Conservation (phyloP, 2,888 invertebrate species). For the Phalangium opilio region DNA sequence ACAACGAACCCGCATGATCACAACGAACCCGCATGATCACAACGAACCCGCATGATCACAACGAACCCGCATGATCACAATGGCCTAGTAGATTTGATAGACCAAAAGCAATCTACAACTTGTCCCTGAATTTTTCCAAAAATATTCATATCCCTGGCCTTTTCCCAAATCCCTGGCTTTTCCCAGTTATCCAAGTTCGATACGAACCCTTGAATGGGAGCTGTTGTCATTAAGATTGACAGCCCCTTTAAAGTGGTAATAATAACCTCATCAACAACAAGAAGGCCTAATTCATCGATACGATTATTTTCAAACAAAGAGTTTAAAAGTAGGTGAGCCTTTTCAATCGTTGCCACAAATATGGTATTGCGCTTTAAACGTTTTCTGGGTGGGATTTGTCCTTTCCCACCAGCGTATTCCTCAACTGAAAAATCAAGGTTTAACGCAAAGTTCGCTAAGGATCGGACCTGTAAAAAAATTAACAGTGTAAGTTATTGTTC, state of each 20-base stretch:
- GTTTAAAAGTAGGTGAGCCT: constrained; percentile 68
- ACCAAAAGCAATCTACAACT: no score
- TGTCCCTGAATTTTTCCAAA: no score
- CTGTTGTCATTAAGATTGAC: no score
- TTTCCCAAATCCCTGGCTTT: no score
- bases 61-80: no score
- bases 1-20: no score
- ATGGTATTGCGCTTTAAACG: constrained; percentile 54
- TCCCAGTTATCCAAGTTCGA: no score
- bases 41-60: no score
- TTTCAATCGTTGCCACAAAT: constrained; percentile 89
- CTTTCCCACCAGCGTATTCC: constrained; percentile 87
- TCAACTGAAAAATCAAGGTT: constrained; percentile 76
- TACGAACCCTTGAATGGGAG: no score
- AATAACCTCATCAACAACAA: constrained; percentile 60
- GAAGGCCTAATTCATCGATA: constrained; percentile 58
- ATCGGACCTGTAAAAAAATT: neutral
- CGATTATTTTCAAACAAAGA: constrained; percentile 62
- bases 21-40: no score
- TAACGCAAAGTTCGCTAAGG: constrained; percentile 46
- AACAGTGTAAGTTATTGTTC: neutral
- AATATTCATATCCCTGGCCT: no score
- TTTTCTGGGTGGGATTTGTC: constrained; percentile 62
- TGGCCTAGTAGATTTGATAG: no score
- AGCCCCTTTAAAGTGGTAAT: neutral